Percentiles rank a stretch among this genome's conserved stretches.
These are phyloP conservation scores for Pica pica DNA, from an alignment of 2,113 vertebrate species.

Conservation along the genomic window DNA sequence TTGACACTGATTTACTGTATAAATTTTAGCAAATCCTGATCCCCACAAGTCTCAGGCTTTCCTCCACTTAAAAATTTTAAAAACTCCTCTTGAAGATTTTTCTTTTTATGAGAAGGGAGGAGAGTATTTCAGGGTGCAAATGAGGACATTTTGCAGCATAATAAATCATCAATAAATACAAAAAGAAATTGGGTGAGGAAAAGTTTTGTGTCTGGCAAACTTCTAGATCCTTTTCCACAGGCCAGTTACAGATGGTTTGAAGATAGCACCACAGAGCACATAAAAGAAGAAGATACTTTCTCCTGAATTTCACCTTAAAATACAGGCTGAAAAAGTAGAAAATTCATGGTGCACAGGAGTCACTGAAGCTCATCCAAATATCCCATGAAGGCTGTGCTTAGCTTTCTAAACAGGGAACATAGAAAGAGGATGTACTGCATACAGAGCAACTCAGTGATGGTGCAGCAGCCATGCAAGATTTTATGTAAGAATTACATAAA, in stretches of 20 bases:
- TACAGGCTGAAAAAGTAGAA: neutral
- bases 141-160: neutral
- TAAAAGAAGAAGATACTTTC: neutral
- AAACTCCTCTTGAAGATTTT: neutral
- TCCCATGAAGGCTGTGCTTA: neutral
- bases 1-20: neutral
- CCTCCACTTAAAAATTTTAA: neutral
- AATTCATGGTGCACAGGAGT: neutral
- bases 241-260: neutral
- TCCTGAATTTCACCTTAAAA: neutral
- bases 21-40: neutral
- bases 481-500: neutral
- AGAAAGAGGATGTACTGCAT: neutral
- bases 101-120: neutral
- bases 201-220: neutral
- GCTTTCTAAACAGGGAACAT: neutral
- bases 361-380: neutral
- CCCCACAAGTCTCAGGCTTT: neutral
- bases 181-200: neutral
- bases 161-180: conserved; percentile 24
- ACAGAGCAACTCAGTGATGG: neutral
- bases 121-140: neutral
- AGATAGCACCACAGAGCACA: neutral
- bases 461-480: neutral
- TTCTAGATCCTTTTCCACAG: neutral